Percentiles rank a stretch among this genome's conserved stretches.
Conservation (phyloP, 2,888 invertebrate species). For the Entomobrya proxima region DNA sequence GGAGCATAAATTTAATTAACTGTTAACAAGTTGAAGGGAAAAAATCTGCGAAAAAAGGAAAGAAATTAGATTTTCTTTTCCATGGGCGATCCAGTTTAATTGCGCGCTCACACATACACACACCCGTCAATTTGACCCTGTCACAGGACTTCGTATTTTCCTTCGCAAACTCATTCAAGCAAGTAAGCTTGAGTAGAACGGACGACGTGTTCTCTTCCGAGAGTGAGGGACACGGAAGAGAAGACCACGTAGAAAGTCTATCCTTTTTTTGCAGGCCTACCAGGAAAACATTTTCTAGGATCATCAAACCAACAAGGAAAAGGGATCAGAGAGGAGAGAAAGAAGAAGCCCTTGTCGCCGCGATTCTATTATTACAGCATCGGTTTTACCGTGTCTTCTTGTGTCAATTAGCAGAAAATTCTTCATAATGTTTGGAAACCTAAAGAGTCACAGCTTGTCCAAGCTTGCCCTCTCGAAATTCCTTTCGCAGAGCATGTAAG, state of each 20-base stretch:
- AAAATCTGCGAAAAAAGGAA: not conserved
- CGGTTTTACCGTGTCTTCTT: not conserved
- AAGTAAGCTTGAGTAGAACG: not conserved
- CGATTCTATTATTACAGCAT: too few species aligned
- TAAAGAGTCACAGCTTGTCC: slow-evolving; percentile 86
- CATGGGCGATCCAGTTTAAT: slow-evolving; percentile 7
- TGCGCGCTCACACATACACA: too few species aligned
- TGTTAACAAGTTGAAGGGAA: slow-evolving; percentile 28
- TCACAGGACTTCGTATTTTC: slow-evolving; percentile 5
- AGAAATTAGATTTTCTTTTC: not conserved
- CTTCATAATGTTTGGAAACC: slow-evolving; percentile 83
- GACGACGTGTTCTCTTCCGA: not conserved
- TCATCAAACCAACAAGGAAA: too few species aligned
- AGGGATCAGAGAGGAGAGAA: not conserved
- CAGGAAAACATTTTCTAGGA: not conserved
- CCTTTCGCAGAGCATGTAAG: slow-evolving; percentile 88
- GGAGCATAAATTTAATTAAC: slow-evolving; percentile 23
- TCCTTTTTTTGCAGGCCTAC: not conserved
- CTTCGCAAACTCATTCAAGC: not conserved
- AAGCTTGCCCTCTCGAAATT: slow-evolving; percentile 86
- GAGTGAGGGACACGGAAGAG: not conserved
- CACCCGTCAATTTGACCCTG: slow-evolving; percentile 8
- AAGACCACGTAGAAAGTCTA: too few species aligned
- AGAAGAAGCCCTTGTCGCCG: too few species aligned
- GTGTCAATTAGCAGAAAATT: slow-evolving; percentile 36